Evolutionary conservation across 2,113 vertebrate species (phyloP), one percentile per base, ranked within the genome.

Genomic region (Notothenia rossii): DNA sequence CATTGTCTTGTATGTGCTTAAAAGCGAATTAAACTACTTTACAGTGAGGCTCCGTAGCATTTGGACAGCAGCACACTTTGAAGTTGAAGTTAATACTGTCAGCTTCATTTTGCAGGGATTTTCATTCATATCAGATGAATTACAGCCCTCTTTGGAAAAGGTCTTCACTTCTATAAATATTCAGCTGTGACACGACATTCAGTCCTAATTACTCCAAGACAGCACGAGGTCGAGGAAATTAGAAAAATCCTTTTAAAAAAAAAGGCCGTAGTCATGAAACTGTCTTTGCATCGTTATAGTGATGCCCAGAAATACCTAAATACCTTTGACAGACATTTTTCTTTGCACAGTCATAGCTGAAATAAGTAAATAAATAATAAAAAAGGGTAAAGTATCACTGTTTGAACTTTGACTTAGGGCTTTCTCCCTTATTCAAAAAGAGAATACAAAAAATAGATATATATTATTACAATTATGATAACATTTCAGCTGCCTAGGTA

Each of bases 161-260:
- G 56, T 83, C 67, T 86, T 63, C 9, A 72, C 62, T 85, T 81
- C 71, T 76, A 88, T 73, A 86, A 86, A 88, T 82, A 86, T 80
- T 88, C 74, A 29, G 58, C 75, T 78, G 33, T 11, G 33, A 84
- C 71, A 65, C 40, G 40, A 75, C 67, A 68, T 79, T 62, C 51
- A 56, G 61, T 54, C 71, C 61, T 18, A 20, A 86, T 79, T 73
- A 69, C 56, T 73, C 53, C 40, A 81, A 66, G 76, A 75, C 70
- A 56, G 60, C 54, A 68, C 53, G 61, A 67, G 62, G 69, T 43
- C 33, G 55, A 29, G 74, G 55, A 65, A 54, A 82, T 82, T 64
- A 84, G 63, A 82, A 85, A 68, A 68, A 63, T 79, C n/a, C n/a
- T n/a, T n/a, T n/a, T n/a, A n/a, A 29, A n/a, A 68, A 83, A 79